Evolutionary conservation across 2,888 invertebrate genomes (phyloP).

Genomic region (Polydrusus cervinus): DNA sequence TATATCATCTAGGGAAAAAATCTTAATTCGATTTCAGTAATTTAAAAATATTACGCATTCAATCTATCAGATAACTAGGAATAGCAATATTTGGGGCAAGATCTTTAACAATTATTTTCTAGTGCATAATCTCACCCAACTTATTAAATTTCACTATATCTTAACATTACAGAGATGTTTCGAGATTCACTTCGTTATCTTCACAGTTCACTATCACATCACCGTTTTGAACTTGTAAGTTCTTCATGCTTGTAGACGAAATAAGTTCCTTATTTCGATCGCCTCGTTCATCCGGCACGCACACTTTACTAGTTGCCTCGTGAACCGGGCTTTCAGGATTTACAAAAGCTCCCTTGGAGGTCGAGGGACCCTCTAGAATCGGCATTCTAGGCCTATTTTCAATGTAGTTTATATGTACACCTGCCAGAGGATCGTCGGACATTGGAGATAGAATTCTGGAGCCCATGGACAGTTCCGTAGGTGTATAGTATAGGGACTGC

Average conservation of each 20-base stretch:
- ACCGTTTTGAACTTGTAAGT: constrained; percentile 61
- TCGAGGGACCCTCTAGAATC: constrained; percentile 68
- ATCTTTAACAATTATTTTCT: not conserved
- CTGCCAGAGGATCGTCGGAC: constrained; percentile 72
- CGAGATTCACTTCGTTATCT: constrained; percentile 69
- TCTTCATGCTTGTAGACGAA: constrained; percentile 70
- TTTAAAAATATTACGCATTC: not conserved
- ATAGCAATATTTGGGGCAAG: constrained; percentile 9
- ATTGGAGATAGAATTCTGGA: constrained; percentile 69
- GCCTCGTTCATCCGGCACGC: constrained; percentile 67
- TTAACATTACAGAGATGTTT: constrained; percentile 67
- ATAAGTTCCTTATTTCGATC: constrained; percentile 20
- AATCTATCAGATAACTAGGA: constrained; percentile 7
- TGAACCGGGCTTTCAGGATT: constrained; percentile 41
- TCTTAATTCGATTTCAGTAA: not conserved
- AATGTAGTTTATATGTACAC: constrained; percentile 81
- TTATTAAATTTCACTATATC: constrained; percentile 16
- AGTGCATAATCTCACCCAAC: constrained; percentile 14
- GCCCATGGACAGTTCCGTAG: constrained; percentile 79
- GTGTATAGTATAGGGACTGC: constrained; percentile 87
- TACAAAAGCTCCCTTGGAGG: constrained; percentile 46
- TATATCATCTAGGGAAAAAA: constrained; percentile 3
- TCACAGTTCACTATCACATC: constrained; percentile 62
- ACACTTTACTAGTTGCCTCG: constrained; percentile 34
- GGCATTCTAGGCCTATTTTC: constrained; percentile 68